These are phyloP conservation scores for Tuberolachnus salignus DNA, from an alignment of 2,888 invertebrate genomes.

Conservation along the genomic window DNA sequence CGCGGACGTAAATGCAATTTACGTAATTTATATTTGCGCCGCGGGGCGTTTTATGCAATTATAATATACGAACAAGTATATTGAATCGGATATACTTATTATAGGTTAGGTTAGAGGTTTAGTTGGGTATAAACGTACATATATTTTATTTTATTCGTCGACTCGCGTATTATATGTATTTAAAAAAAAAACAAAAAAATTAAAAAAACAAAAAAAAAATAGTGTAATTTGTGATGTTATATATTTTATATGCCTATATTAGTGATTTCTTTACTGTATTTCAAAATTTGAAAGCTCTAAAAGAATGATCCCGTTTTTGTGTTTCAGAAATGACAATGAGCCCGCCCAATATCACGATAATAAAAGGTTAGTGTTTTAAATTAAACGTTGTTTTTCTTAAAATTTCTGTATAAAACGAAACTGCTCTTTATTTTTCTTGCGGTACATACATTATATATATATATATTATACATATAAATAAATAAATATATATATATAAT, in stretches of 20 bases:
- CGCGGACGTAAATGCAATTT: too few species aligned
- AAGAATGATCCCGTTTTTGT: conserved; percentile 56
- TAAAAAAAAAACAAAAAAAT: too few species aligned
- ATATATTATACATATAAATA: too few species aligned
- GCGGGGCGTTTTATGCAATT: too few species aligned
- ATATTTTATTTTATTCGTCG: too few species aligned
- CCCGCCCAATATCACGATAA: conserved; percentile 56
- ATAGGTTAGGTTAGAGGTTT: too few species aligned
- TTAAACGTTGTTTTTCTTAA: conserved; percentile 34
- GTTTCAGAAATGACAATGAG: conserved; percentile 57
- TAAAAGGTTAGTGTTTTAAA: conserved; percentile 54
- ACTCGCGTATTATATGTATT: too few species aligned
- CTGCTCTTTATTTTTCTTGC: conserved; percentile 10
- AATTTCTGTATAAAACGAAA: conserved; percentile 45
- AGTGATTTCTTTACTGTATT: conserved; percentile 53
- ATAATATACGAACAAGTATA: too few species aligned
- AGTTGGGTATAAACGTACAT: too few species aligned
- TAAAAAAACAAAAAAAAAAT: background rate
- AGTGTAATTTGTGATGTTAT: conserved; percentile 36
- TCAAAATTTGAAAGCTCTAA: conserved; percentile 49
- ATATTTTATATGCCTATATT: conserved; percentile 1
- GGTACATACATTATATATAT: too few species aligned
- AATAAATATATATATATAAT: conserved; percentile 4
- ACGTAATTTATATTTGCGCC: too few species aligned
- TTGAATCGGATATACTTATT: too few species aligned